Evolutionary conservation across 2,797 vertebrate genomes (phyloP).

Genomic region (Poecilia gillii): DNA sequence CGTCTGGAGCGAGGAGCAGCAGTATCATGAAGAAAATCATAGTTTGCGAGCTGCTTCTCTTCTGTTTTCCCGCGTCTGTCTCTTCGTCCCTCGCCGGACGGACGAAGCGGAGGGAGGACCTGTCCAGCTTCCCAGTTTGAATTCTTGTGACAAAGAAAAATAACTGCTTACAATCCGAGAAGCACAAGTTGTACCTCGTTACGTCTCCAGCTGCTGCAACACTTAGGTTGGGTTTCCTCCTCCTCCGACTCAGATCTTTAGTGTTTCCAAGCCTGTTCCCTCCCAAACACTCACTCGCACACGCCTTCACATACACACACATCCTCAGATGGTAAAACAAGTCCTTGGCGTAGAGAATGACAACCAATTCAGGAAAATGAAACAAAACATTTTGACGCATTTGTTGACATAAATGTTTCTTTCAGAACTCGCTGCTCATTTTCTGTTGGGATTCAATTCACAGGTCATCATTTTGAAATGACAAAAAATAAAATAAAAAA

Average conservation of each 20-base stretch:
- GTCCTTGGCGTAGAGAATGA: not conserved
- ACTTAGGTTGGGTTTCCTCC: constrained; percentile 80
- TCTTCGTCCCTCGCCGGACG: constrained; percentile 6
- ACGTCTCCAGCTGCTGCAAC: constrained; percentile 70
- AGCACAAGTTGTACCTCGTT: constrained; percentile 35
- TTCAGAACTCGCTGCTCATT: not conserved
- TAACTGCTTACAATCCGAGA: constrained; percentile 10
- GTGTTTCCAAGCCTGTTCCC: constrained; percentile 43
- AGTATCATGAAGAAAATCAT: constrained; percentile 64
- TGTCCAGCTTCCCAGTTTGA: constrained; percentile 18
- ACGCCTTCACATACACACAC: not conserved
- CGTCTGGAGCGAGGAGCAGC: constrained; percentile 64
- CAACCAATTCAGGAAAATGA: not conserved
- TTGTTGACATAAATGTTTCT: not conserved
- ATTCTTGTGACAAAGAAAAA: constrained; percentile 14
- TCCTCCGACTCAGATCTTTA: constrained; percentile 64
- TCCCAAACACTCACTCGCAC: constrained; percentile 36
- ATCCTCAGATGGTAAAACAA: not conserved
- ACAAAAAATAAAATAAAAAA: not conserved
- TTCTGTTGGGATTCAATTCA: not conserved
- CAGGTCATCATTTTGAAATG: not conserved
- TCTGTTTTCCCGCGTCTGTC: not conserved
- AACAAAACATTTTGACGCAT: not conserved
- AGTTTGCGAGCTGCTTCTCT: constrained; percentile 14
- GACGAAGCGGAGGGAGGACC: constrained; percentile 12